Base-by-base conservation (phyloP, 37 sponge, comb jelly and placozoan genomes). In the Haliclona indistincta region DNA sequence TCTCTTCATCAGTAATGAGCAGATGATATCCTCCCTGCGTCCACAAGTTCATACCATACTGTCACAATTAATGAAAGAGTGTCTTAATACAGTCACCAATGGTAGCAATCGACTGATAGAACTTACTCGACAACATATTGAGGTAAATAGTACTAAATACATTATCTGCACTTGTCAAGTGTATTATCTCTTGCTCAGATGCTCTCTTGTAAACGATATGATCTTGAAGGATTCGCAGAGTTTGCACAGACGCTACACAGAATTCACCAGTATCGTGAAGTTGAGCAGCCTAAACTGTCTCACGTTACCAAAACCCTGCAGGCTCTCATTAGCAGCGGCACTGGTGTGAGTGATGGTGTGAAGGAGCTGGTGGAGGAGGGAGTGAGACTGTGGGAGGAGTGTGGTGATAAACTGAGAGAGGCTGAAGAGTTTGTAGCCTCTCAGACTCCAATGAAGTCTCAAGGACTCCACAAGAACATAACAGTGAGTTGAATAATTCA, bases 221-320 rank as follows among this genome's bases (percentile, higher is more conserved):
- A 91, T 43, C 70, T 91, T 78, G 86, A 86, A 38, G 87, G 87
- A 44, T 78, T 86, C 73, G 82, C 82, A 1, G 63, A 78, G 62
- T 91, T 83, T 61, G 56, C 84, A 2, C 67, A 61, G 43, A 71
- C 53, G 5, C 54, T 86, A 10, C 2, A 35, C 13, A 15, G 19
- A 3, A 63, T 40, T 37, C 45, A 79, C 33, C 4, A 34, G 1
- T 41, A 56, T 20, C 6, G 17, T 2, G 60, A 20, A 25, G 60
- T 25, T 20, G 25, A 20, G n/a, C 51, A 47, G 10, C 13, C 10
- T 10, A 47, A 10, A 47, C 15, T 47, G 15, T 15, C 13, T 47
- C 15, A 47, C 15, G 10, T 15, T 15, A 17, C 51, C 15, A 47
- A 10, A 47, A 17, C 15, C 10, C 51, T 47, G 13, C 10, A 47